These are phyloP conservation scores for Hedychridium roseum DNA, from an alignment of 2,888 invertebrate species.

Conservation along the genomic window DNA sequence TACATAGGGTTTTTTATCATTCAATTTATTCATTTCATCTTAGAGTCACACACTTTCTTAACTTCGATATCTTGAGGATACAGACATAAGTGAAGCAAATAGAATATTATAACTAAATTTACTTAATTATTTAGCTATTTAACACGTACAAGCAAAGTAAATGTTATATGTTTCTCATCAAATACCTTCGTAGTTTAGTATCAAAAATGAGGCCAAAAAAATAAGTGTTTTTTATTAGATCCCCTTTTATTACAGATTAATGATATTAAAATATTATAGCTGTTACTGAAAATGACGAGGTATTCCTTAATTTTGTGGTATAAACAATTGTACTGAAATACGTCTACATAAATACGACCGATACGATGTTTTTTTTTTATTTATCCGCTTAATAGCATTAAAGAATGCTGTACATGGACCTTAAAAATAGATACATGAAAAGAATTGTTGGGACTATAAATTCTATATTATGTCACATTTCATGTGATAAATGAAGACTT, in stretches of 20 bases:
- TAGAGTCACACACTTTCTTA: slow-evolving; percentile 8
- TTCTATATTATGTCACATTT: slow-evolving; percentile 30
- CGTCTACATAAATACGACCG: too few species aligned
- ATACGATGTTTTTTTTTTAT: too few species aligned
- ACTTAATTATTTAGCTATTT: slow-evolving; percentile 39
- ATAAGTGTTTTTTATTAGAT: slow-evolving; percentile 55
- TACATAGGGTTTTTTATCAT: slow-evolving; percentile 25
- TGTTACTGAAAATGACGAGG: slow-evolving; percentile 45
- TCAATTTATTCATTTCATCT: slow-evolving; percentile 18
- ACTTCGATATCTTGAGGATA: slow-evolving; percentile 2
- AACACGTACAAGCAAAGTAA: slow-evolving; percentile 24
- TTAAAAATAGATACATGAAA: slow-evolving; percentile 3
- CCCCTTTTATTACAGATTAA: slow-evolving; percentile 55
- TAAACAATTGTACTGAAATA: slow-evolving; percentile 33
- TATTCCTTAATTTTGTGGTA: slow-evolving; percentile 48
- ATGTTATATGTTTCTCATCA: slow-evolving; percentile 38
- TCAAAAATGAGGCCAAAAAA: slow-evolving; percentile 57
- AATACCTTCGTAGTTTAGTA: slow-evolving; percentile 41
- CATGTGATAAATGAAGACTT: slow-evolving; percentile 19
- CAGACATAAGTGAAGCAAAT: slow-evolving; percentile 9
- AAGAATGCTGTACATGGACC: not conserved
- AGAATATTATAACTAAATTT: slow-evolving; percentile 35
- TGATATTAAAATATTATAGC: slow-evolving; percentile 51
- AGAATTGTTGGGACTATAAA: slow-evolving; percentile 25
- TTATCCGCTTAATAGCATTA: too few species aligned